A percentile compares a stretch with the other conserved stretches of the same genome.
These are phyloP conservation scores for Caenorhabditis macrosperma DNA, from an alignment of 2,888 invertebrate species.

Conservation along the genomic window DNA sequence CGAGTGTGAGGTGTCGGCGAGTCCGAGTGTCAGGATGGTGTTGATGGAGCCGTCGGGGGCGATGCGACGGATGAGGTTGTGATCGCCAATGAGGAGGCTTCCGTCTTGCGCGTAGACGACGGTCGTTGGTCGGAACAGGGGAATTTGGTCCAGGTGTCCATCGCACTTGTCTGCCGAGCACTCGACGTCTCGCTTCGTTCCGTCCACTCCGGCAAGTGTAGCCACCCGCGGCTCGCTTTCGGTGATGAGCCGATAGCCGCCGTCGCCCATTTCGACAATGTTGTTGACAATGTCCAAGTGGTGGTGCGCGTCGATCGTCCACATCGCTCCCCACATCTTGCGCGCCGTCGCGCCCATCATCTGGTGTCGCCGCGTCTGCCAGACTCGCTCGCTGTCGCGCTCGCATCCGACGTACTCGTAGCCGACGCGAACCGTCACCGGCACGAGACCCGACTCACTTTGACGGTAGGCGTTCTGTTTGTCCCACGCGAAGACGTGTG, in stretches of 20 bases:
- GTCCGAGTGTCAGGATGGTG: conserved; percentile 55
- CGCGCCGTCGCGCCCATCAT: conserved; percentile 81
- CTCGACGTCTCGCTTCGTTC: conserved; percentile 55
- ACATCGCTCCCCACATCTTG: conserved; percentile 83
- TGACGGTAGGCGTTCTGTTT: conserved; percentile 97
- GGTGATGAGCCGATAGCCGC: conserved; percentile 87
- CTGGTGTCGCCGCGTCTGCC: conserved; percentile 95
- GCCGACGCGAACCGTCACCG: conserved; percentile 79
- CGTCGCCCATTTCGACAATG: conserved; percentile 97
- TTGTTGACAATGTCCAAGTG: conserved; percentile 98
- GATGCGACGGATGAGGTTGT: conserved; percentile 83
- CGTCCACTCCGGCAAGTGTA: conserved; percentile 53
- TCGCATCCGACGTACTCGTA: conserved; percentile 96
- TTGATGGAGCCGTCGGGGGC: conserved; percentile 82
- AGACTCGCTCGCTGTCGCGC: conserved; percentile 88
- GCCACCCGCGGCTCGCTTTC: conserved; percentile 42
- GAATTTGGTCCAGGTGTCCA: conserved; percentile 31
- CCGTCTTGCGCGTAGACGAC: conserved; percentile 86
- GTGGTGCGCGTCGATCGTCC: conserved; percentile 98
- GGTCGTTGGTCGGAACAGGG: conserved; percentile 92
- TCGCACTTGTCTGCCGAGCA: conserved; percentile 38
- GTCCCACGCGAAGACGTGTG: conserved; percentile 98
- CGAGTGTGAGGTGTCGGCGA: conserved; percentile 91
- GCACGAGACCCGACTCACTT: conserved; percentile 89
- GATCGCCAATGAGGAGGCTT: conserved; percentile 86